Evolutionary conservation across 2,797 vertebrate genomes (phyloP), one percentile per base, ranked within the genome.

Genomic region (Gymnopithys bicolor): DNA sequence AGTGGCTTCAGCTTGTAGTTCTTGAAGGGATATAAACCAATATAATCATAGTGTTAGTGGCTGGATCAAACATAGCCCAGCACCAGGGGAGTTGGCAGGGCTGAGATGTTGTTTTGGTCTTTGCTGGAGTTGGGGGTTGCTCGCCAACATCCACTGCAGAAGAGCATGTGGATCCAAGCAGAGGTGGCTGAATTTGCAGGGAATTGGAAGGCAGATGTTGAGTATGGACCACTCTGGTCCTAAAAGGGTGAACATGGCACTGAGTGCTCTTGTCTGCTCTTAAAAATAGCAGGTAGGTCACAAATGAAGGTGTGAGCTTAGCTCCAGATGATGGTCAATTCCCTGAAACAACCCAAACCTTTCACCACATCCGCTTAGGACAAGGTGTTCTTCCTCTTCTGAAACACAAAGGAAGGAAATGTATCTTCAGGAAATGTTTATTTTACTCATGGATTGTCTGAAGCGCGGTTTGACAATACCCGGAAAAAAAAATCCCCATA

Each of bases 381-480:
- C 95, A 97, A 95, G 96, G 91, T 95, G 95, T 97, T 97, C 94
- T 96, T 97, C 96, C 94, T 96, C 79, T 94, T 86, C 56, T 96
- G 78, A 82, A 94, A 90, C 92, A 92, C 92, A 95, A 56, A 94
- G 84, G 95, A 97, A 96, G 97, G 96, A 97, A 97, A 92, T 93
- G 94, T 94, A 93, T 97, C 95, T 96, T 97, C 96, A 97, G 95
- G 96, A 97, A 96, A 96, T 96, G 94, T 97, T 97, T 97, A 89
- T 96, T 96, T 91, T 95, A 93, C 75, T 48, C 73, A 13, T 11
- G 73, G 88, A 87, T 90, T 95, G 87, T 91, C 94, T 68, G 88
- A 91, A 95, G 80, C 71, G 37, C 84, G 33, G 15, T 92, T 90
- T 6, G 48, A 97, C 96, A 97, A 97, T 97, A 93, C 91, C 96